phyloP scores from a whole-genome alignment of 2,113 vertebrate genomes.

The Oryzias curvinotus region DNA sequence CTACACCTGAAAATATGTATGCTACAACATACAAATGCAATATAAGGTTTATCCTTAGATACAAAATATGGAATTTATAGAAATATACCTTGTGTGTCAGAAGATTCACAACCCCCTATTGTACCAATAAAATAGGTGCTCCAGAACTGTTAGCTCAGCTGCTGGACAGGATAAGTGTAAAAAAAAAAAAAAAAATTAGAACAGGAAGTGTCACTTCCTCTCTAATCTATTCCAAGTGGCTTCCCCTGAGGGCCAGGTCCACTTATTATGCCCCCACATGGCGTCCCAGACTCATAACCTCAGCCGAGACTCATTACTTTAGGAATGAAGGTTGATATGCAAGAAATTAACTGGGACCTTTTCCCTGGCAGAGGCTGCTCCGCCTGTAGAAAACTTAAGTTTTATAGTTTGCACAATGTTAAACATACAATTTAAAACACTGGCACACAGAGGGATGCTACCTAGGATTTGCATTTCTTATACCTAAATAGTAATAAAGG shows the following conservation, averaged over 20 bases:
- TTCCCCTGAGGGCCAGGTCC: conserved; percentile 49
- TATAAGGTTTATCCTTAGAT: too few species aligned
- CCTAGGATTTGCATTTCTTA: background rate
- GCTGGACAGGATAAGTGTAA: background rate
- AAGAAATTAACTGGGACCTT: conserved; percentile 10
- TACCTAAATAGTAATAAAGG: conserved; percentile 28
- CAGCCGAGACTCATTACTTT: conserved; percentile 9
- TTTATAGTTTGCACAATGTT: background rate
- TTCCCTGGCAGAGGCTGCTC: background rate
- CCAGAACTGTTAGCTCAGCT: too few species aligned
- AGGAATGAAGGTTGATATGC: conserved; percentile 20
- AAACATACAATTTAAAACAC: conserved; percentile 1
- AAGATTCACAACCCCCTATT: too few species aligned
- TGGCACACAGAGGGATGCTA: background rate
- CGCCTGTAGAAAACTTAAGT: background rate
- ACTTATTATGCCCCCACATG: conserved; percentile 45
- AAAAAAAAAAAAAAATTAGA: background rate
- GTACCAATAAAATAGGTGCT: too few species aligned
- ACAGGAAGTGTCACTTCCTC: conserved; percentile 35
- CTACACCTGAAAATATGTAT: too few species aligned
- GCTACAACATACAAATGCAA: too few species aligned
- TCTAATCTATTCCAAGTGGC: conserved; percentile 53
- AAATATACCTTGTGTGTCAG: too few species aligned
- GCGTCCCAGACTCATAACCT: conserved; percentile 38
- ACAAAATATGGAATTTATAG: too few species aligned